phyloP scores from a whole-genome alignment of 2,888 invertebrate genomes.

The Nephrotoma appendiculata region DNA sequence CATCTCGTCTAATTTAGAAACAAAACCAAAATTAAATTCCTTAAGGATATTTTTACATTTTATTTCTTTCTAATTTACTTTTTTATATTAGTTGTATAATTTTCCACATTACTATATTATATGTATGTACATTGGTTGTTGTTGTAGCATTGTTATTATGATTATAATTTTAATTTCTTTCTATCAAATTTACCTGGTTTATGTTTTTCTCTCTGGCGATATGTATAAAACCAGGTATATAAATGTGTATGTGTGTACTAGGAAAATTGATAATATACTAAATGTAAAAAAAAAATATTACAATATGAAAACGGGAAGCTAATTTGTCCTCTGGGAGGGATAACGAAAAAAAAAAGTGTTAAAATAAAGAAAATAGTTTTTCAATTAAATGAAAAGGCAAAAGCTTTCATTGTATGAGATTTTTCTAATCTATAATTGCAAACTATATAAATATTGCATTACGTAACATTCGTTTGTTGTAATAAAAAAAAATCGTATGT shows the following conservation, averaged over 20 bases:
- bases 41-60: neutral
- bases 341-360: neutral
- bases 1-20: neutral
- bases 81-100: neutral
- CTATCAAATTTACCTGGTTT: neutral
- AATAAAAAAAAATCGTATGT: no score
- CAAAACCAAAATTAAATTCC: neutral
- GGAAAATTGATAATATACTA: neutral
- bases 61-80: neutral
- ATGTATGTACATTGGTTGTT: neutral
- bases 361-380: neutral
- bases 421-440: no score
- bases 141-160: neutral
- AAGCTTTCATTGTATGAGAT: no score
- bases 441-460: no score
- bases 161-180: neutral
- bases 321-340: neutral
- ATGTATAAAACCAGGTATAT: no score
- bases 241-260: neutral
- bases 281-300: neutral
- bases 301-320: neutral
- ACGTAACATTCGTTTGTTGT: no score
- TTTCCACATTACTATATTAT: neutral
- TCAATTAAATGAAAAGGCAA: neutral
- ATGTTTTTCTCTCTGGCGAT: neutral